phyloP scores from a whole-genome alignment of 2,113 vertebrate species.

The Gallinago jamesoni region DNA sequence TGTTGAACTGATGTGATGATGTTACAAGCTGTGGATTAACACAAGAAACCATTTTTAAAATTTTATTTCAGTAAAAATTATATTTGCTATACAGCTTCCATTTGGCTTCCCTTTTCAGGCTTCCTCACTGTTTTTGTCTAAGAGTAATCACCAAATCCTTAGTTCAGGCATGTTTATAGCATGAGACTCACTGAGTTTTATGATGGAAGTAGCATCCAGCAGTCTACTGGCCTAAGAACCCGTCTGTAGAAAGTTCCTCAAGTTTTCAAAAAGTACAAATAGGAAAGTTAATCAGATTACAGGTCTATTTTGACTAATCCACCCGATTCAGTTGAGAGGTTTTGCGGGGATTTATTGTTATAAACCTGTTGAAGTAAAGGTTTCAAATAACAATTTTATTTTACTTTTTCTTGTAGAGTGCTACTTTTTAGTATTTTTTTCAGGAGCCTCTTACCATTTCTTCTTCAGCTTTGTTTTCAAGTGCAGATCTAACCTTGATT shows the following conservation, averaged over 20 bases:
- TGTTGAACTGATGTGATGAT: neutral
- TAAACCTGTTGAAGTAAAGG: neutral
- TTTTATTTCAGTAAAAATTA: constrained; percentile 46
- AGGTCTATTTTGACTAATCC: neutral
- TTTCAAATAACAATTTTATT: neutral
- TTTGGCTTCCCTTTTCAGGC: neutral
- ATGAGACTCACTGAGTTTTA: neutral
- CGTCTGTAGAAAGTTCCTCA: neutral
- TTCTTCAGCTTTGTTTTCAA: neutral
- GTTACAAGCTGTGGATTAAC: neutral
- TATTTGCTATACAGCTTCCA: constrained; percentile 13
- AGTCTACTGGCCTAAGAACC: neutral
- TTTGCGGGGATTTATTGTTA: neutral
- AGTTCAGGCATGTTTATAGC: neutral
- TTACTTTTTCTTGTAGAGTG: neutral
- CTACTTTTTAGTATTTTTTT: neutral
- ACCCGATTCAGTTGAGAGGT: neutral
- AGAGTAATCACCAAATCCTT: neutral
- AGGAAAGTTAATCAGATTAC: neutral
- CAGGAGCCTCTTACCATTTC: neutral
- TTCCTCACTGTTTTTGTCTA: neutral
- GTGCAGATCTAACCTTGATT: neutral
- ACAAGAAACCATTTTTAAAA: constrained; percentile 33
- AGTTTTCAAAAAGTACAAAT: neutral
- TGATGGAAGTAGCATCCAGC: neutral